Evolutionary conservation across 2,888 invertebrate species (phyloP), one percentile per base, ranked within the genome.

Genomic region (Hirudinaria manillensis): DNA sequence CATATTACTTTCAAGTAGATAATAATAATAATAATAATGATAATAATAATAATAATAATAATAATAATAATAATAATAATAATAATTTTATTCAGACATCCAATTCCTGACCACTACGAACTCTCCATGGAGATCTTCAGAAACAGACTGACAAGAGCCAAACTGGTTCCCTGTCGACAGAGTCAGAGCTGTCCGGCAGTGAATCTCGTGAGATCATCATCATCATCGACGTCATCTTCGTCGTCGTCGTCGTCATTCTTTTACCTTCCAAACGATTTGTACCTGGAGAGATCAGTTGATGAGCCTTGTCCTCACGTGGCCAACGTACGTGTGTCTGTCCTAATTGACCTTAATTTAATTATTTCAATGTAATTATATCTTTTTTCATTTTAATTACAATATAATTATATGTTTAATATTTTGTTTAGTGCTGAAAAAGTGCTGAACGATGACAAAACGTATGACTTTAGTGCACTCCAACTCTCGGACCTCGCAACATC

Each of bases 101-200:
- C 83, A 10, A 77, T 84, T 27, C 84, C 84, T 32, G 83, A 83
- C 75, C 80, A 81, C 77, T 84, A 84, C 79, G 81, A 81, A 72
- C 80, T 84, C n/a, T 80, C 81, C 29, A 78, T 84, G 75, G 80
- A 82, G 67, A 80, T 82, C 19, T 78, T 80, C 6, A 77, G 80
- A 3, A 80, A 83, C 77, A 51, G 29, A 72, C 7, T 21, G 7
- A 74, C 56, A 77, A 78, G 68, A 75, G 67, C 67, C 3, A 67
- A 16, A 67, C 7, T 10, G 29, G 32, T 67, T 10, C 29, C 29
- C 19, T 67, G 67, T 67, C 6, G 32, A 7, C 19, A 67, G 32
- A 67, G 67, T 32, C 3, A 6, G 32, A 34, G 6, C 19, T 67
- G 67, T 24, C 34, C 67, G 6, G 29, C 16, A 27, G 4, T 67